phyloP scores from a whole-genome alignment of 2,888 invertebrate genomes.

The Eupelmus urozonus region DNA sequence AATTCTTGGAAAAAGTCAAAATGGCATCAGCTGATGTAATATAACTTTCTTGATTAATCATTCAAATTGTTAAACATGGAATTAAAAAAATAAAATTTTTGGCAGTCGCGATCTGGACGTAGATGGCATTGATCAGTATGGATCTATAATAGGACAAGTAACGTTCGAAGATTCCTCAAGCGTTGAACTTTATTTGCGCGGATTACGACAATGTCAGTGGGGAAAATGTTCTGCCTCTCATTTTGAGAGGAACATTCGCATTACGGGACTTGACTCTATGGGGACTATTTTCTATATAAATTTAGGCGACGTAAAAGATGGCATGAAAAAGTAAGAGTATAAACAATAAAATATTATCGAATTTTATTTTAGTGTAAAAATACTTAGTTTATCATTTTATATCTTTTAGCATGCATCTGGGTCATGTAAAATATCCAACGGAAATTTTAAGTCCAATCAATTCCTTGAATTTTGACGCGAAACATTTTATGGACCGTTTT shows the following conservation, averaged over 20 bases:
- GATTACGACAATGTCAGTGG: conserved; percentile 79
- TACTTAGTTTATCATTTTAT: conserved; percentile 3
- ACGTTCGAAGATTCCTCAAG: conserved; percentile 76
- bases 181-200: conserved; percentile 78
- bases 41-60: background rate
- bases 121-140: conserved; percentile 83
- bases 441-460: conserved; percentile 76
- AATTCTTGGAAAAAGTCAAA: conserved; percentile 81
- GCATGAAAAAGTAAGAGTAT: conserved; percentile 35
- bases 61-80: background rate
- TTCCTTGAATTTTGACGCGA: conserved; percentile 75
- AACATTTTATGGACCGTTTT: conserved; percentile 77
- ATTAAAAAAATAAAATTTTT: background rate
- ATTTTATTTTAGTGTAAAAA: background rate
- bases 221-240: conserved; percentile 69
- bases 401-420: conserved; percentile 78
- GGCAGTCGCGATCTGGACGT: conserved; percentile 76
- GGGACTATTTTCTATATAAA: conserved; percentile 33
- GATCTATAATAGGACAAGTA: conserved; percentile 81
- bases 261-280: conserved; percentile 71
- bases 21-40: conserved; percentile 75
- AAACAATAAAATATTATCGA: background rate
- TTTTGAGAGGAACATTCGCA: conserved; percentile 71
- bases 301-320: conserved; percentile 10
- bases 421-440: conserved; percentile 79